These are phyloP conservation scores for Sciurus niger DNA, from an alignment of 2,113 vertebrate species.

Conservation along the genomic window DNA sequence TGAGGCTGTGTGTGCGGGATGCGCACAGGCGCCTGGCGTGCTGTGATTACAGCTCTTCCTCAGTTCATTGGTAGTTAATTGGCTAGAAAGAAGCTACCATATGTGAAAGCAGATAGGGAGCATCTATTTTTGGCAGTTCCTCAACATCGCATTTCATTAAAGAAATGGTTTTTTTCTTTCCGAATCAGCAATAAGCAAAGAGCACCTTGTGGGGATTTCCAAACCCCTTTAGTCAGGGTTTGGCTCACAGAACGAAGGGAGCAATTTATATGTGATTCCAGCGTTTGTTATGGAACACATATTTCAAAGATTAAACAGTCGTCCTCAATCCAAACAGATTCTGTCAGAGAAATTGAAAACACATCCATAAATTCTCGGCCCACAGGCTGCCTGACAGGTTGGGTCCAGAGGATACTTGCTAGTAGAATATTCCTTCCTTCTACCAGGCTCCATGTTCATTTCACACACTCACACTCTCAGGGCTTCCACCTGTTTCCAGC, in stretches of 20 bases:
- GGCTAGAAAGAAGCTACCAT: slow-evolving; percentile 75
- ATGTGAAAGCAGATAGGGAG: slow-evolving; percentile 72
- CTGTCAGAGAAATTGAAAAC: slow-evolving; percentile 76
- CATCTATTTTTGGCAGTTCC: slow-evolving; percentile 79
- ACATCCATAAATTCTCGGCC: background rate
- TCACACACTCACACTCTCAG: background rate
- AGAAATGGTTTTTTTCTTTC: slow-evolving; percentile 75
- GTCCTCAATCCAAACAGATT: slow-evolving; percentile 79
- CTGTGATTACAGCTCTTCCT: slow-evolving; percentile 45
- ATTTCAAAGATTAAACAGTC: slow-evolving; percentile 81
- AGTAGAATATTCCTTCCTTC: background rate
- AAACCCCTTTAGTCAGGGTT: slow-evolving; percentile 68
- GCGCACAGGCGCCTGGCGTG: slow-evolving; percentile 26
- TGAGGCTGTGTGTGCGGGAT: background rate
- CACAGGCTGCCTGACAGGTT: slow-evolving; percentile 63
- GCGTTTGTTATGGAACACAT: slow-evolving; percentile 75
- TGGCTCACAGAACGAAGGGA: slow-evolving; percentile 72
- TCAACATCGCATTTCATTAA: slow-evolving; percentile 82
- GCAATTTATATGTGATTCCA: slow-evolving; percentile 73
- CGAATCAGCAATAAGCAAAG: slow-evolving; percentile 77
- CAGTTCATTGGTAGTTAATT: slow-evolving; percentile 76
- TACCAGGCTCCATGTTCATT: accelerated
- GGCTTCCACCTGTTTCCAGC: background rate
- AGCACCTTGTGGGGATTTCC: slow-evolving; percentile 82
- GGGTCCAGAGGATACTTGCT: background rate